Conservation (phyloP, 2,797 vertebrate species). For the Choloepus didactylus region DNA sequence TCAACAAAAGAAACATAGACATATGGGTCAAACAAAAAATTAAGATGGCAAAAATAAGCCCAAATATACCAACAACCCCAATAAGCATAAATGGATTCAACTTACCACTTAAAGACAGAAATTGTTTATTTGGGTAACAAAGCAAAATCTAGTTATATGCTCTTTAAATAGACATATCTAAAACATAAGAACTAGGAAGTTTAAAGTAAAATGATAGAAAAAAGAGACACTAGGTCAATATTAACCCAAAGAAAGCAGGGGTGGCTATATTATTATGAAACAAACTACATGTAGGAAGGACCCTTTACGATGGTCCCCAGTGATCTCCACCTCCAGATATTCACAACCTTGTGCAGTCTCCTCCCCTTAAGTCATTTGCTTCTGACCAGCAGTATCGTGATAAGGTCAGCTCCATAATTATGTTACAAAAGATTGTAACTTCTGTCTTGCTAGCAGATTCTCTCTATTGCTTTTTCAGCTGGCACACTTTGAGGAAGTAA, state of each 20-base stretch:
- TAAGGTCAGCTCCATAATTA: background rate
- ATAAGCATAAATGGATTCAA: background rate
- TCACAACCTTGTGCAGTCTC: background rate
- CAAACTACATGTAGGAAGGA: background rate
- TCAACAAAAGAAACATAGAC: background rate
- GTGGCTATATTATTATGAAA: background rate
- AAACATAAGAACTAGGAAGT: background rate
- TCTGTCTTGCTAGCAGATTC: background rate
- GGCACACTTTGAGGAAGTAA: background rate
- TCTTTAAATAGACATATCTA: background rate
- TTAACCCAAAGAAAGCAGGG: background rate
- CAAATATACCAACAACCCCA: background rate
- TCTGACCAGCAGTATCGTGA: background rate
- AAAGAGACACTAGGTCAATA: background rate
- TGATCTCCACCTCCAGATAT: no score
- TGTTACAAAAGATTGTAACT: background rate
- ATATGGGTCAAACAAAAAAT: background rate
- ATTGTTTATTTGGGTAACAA: background rate
- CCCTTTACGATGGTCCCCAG: background rate
- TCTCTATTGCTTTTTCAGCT: background rate
- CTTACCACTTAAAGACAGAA: background rate
- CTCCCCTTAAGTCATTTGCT: background rate
- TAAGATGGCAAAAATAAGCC: background rate
- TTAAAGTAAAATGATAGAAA: slow-evolving; percentile 8
- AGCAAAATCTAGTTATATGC: background rate